Evolutionary conservation across 2,888 invertebrate species (phyloP).

Genomic region (Smittia sp.): DNA sequence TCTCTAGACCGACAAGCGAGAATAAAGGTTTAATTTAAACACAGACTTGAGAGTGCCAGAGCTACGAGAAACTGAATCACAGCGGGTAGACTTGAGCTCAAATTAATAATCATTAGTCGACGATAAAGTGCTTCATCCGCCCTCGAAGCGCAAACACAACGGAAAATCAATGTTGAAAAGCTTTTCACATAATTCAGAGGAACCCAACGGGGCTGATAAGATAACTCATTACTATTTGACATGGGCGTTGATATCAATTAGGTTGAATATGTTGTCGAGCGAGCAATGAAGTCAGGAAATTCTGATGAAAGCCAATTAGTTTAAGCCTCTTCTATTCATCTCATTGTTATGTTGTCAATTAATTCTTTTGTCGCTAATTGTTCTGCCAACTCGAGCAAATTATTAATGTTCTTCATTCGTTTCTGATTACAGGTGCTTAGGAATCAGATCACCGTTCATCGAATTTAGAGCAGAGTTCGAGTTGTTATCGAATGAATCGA

Average conservation of each 20-base stretch:
- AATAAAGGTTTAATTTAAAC: too few species aligned
- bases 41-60: too few species aligned
- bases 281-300: too few species aligned
- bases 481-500: conserved; percentile 51
- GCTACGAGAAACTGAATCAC: too few species aligned
- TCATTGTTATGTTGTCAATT: background rate
- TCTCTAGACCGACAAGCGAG: too few species aligned
- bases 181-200: background rate
- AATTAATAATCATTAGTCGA: too few species aligned
- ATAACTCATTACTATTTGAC: background rate
- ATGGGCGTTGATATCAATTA: background rate
- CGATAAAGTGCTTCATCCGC: too few species aligned
- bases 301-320: too few species aligned
- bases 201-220: conserved; percentile 1
- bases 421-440: conserved; percentile 49
- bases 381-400: background rate
- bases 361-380: background rate
- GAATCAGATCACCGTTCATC: conserved; percentile 52
- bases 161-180: background rate
- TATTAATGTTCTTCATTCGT: background rate
- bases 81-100: too few species aligned
- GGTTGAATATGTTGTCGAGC: too few species aligned
- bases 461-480: conserved; percentile 51
- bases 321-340: too few species aligned
- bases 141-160: too few species aligned